Conservation (phyloP, 2,888 invertebrate species). For the Himalopsyche anomala region DNA sequence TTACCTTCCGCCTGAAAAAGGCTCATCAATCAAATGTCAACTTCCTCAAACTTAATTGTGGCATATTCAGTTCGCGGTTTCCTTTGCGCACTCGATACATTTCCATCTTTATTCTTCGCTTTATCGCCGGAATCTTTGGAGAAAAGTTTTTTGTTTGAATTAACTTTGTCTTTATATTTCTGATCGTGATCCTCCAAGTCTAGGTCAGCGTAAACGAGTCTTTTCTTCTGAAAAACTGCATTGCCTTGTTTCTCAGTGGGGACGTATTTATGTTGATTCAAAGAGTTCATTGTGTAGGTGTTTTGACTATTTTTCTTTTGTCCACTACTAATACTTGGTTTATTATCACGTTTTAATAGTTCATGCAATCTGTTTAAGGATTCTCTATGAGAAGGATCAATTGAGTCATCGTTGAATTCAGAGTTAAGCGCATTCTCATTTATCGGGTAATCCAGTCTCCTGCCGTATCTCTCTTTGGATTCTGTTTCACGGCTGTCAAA, state of each 20-base stretch:
- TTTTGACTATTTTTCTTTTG: constrained; percentile 47
- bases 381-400: constrained; percentile 62
- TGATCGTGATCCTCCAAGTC: constrained; percentile 77
- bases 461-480: constrained; percentile 41
- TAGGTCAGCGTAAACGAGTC: constrained; percentile 76
- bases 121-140: constrained; percentile 72
- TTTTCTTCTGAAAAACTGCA: constrained; percentile 71
- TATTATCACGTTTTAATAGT: constrained; percentile 59
- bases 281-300: constrained; percentile 62
- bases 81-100: constrained; percentile 50
- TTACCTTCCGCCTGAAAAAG: constrained; percentile 18
- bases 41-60: constrained; percentile 81
- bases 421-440: neutral
- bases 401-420: neutral
- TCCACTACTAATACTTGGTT: constrained; percentile 40
- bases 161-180: constrained; percentile 78
- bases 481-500: constrained; percentile 52
- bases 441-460: constrained; percentile 25
- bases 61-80: constrained; percentile 79
- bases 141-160: constrained; percentile 77
- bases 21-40: constrained; percentile 68
- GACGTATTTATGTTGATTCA: constrained; percentile 61
- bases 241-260: constrained; percentile 66
- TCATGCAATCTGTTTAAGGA: constrained; percentile 63
- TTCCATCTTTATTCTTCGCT: constrained; percentile 60